phyloP scores from a whole-genome alignment of 2,113 vertebrate species.

The Hucho hucho region DNA sequence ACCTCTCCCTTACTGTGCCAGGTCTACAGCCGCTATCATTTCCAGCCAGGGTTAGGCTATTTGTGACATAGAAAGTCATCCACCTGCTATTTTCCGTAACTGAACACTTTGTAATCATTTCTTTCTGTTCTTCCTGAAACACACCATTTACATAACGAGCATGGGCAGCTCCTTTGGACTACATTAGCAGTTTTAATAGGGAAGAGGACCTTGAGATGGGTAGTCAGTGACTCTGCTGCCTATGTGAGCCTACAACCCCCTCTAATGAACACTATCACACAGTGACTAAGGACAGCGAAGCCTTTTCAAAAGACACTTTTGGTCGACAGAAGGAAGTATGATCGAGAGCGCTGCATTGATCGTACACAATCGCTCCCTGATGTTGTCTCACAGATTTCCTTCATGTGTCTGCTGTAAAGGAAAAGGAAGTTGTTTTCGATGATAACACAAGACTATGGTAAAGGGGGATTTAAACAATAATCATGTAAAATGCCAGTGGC shows the following conservation, averaged over 20 bases:
- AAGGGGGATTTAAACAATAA: too few species aligned
- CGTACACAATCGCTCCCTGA: neutral
- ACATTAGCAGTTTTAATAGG: neutral
- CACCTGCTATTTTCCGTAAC: neutral
- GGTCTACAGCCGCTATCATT: neutral
- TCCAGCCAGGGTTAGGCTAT: neutral
- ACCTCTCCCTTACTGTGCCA: too few species aligned
- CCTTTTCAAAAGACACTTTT: neutral
- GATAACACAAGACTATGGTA: neutral
- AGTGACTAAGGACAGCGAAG: neutral
- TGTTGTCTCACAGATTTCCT: slow-evolving; percentile 1
- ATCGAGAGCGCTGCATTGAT: neutral
- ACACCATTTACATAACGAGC: neutral
- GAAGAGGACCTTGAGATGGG: neutral
- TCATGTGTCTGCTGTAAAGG: neutral
- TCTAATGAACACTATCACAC: neutral
- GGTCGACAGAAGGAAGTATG: neutral
- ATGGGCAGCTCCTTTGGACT: neutral
- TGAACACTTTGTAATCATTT: neutral
- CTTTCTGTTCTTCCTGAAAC: neutral
- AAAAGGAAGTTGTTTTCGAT: neutral
- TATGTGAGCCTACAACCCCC: neutral
- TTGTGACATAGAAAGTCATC: neutral
- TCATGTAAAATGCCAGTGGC: too few species aligned
- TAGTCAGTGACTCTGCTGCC: neutral